These are phyloP conservation scores for Troides aeacus DNA, from an alignment of 2,888 invertebrate genomes.

Conservation along the genomic window DNA sequence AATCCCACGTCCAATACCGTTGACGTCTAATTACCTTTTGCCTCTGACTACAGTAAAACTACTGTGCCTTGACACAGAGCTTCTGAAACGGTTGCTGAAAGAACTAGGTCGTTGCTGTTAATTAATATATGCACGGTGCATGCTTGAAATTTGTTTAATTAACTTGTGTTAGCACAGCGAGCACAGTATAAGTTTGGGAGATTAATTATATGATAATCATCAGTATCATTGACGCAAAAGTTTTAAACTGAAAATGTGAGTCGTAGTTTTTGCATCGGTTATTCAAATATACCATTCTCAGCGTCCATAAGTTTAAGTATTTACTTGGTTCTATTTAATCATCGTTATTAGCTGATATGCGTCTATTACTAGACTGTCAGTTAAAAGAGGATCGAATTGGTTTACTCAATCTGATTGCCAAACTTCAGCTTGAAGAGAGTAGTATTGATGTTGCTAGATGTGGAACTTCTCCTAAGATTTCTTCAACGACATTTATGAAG, in stretches of 20 bases:
- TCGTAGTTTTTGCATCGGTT: background rate
- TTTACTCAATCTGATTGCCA: no score
- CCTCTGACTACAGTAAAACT: conserved; percentile 15
- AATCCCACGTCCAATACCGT: conserved; percentile 12
- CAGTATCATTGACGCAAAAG: background rate
- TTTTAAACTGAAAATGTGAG: no score
- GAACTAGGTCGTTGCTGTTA: conserved; percentile 26
- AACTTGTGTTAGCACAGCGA: conserved; percentile 5
- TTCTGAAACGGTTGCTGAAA: conserved; percentile 14
- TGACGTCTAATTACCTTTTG: conserved; percentile 25
- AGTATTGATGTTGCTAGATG: no score
- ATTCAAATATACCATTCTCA: no score
- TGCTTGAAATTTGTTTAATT: conserved; percentile 21
- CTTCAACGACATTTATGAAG: background rate
- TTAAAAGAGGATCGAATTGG: no score
- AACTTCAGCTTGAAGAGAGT: no score
- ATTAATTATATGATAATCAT: background rate
- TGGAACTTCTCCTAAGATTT: background rate
- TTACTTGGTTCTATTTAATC: no score
- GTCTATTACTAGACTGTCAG: no score
- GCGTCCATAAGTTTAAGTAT: no score
- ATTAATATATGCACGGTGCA: conserved; percentile 22
- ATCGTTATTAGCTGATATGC: no score
- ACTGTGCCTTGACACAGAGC: conserved; percentile 11
- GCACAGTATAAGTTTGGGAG: background rate